phyloP scores from a whole-genome alignment of 2,797 vertebrate genomes.

The Geotrypetes seraphini region DNA sequence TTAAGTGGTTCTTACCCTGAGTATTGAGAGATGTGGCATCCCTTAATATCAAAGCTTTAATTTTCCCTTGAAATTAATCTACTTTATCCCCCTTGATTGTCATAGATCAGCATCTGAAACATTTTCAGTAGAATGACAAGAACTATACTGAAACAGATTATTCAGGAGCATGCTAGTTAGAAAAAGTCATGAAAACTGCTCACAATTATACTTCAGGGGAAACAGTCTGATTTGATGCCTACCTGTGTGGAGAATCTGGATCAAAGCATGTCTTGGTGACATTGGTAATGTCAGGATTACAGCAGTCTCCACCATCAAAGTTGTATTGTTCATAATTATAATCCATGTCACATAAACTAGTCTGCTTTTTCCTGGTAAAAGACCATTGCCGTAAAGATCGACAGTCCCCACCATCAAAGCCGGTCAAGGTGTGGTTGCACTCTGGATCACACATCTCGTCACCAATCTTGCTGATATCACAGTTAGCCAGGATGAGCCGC shows the following conservation, averaged over 20 bases:
- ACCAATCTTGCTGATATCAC: slow-evolving; percentile 90
- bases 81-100: no score
- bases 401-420: slow-evolving; percentile 86
- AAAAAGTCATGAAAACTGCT: no score
- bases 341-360: slow-evolving; percentile 84
- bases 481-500: slow-evolving; percentile 88
- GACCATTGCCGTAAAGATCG: slow-evolving; percentile 56
- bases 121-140: no score
- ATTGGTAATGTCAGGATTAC: slow-evolving; percentile 86
- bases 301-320: slow-evolving; percentile 90
- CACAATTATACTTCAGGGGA: no score
- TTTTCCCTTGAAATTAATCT: no score
- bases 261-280: slow-evolving; percentile 97
- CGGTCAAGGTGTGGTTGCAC: slow-evolving; percentile 90
- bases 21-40: no score
- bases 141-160: no score
- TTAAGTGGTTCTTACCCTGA: no score
- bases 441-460: slow-evolving; percentile 81
- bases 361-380: slow-evolving; percentile 68
- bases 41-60: no score
- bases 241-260: slow-evolving; percentile 88
- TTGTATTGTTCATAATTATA: slow-evolving; percentile 84
- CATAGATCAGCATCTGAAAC: no score
- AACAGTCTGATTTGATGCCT: no score
- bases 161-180: no score